phyloP scores from a whole-genome alignment of 2,797 vertebrate genomes.

The Premnoplex brunnescens region DNA sequence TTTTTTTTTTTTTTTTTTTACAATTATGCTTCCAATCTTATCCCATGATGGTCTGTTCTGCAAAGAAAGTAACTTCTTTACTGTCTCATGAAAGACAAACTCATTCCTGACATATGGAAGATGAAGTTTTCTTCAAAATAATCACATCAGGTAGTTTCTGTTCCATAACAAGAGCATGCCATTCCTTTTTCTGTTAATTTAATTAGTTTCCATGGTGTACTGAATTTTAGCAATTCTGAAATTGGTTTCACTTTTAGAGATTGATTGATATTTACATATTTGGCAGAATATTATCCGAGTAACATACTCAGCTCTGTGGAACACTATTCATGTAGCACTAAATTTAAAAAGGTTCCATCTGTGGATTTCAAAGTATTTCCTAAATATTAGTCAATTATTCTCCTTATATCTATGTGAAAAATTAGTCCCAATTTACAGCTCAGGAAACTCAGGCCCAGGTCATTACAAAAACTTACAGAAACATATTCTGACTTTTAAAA shows the following conservation, averaged over 20 bases:
- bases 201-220: background rate
- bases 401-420: background rate
- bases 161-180: background rate
- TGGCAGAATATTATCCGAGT: background rate
- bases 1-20: background rate
- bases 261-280: background rate
- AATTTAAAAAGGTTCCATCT: background rate
- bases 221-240: background rate
- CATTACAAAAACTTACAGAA: background rate
- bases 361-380: background rate
- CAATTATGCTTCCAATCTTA: background rate
- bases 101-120: background rate
- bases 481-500: background rate
- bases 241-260: conserved; percentile 7
- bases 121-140: background rate
- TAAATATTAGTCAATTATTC: background rate
- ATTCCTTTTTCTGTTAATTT: background rate
- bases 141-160: background rate
- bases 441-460: background rate
- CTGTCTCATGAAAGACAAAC: background rate
- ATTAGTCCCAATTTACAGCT: background rate
- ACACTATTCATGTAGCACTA: background rate
- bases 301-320: background rate
- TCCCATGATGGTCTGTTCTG: background rate
- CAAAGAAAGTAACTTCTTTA: background rate